Evolutionary conservation across 2,797 vertebrate species (phyloP), one percentile per base, ranked within the genome.

Genomic region (Gastrophryne carolinensis): DNA sequence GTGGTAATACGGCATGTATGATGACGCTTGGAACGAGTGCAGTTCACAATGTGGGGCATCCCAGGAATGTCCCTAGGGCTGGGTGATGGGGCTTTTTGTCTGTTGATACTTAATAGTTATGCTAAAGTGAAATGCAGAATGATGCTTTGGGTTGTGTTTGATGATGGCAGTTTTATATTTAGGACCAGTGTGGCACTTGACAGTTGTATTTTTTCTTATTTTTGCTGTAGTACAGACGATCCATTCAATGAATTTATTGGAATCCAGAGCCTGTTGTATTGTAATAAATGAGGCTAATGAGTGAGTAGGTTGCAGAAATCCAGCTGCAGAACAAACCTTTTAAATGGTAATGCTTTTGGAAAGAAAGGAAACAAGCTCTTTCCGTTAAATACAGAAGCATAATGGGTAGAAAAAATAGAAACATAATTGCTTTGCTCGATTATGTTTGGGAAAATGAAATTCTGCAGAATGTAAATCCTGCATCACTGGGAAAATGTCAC

Each of bases 321-420:
- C 75, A 77, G 75, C 75, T 77, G 75, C 58, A 64, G 57, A 44
- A 67, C 35, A 47, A 71, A 17, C 53, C 63, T n/a, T 57, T 60
- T 26, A 21, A 52, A 67, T 75, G 41, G 52, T 13, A 52, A 60
- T 37, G 35, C 35, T 77, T 69, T 13, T 39, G 26, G 49, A 50
- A 37, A 67, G 35, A 61, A 71, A 71, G 21, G 23, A 39, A 53
- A 24, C 30, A 17, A 39, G 65, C 49, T n/a, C 8, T n/a, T 69
- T 68, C 32, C 26, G 56, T 63, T 57, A 32, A 72, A 72, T 65
- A 58, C 26, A 32, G 37, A 34, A 72, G 27, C 37, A 71, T 70
- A 69, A 76, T 69, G 24, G 56, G 32, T 17, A 47, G 65, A 63
- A 75, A 78, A 78, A 71, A 71, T 71, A 63, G 58, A 71, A 72